A percentile compares a stretch with the other conserved stretches of the same genome.
phyloP scores from a whole-genome alignment of 2,797 vertebrate species.

The Gymnocypris eckloni region DNA sequence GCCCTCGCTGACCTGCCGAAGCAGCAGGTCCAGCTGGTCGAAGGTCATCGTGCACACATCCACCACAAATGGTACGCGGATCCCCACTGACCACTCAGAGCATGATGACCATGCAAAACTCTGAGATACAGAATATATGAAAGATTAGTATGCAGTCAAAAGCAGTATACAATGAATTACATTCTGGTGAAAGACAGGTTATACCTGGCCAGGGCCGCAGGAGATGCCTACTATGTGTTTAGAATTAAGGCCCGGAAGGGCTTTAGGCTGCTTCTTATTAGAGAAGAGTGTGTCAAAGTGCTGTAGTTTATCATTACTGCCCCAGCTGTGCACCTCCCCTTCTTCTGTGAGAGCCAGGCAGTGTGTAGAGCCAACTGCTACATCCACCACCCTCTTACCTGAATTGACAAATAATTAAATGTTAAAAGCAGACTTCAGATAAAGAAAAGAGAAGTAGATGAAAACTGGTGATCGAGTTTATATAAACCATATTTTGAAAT shows the following conservation, averaged over 20 bases:
- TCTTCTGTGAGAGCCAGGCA: constrained; percentile 95
- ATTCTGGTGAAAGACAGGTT: not conserved
- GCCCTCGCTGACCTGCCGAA: constrained; percentile 95
- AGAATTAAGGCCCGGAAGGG: constrained; percentile 90
- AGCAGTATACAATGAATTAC: not conserved
- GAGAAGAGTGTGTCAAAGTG: constrained; percentile 97
- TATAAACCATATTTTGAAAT: not conserved
- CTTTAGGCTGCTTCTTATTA: constrained; percentile 94
- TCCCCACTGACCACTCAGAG: constrained; percentile 97
- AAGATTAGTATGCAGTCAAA: not conserved
- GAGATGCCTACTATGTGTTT: constrained; percentile 96
- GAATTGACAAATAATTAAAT: not conserved
- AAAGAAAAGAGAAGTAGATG: not conserved
- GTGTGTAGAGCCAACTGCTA: constrained; percentile 95
- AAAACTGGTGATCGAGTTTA: not conserved
- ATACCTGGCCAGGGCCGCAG: constrained; percentile 95
- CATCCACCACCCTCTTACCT: constrained; percentile 97
- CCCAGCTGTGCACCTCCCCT: constrained; percentile 97
- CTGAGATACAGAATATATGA: constrained; percentile 67
- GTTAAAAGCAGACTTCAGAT: not conserved
- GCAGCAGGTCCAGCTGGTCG: constrained; percentile 93
- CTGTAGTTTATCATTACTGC: constrained; percentile 97
- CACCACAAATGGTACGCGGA: constrained; percentile 95
- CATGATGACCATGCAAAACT: constrained; percentile 98
- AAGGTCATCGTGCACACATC: constrained; percentile 96